Conservation (phyloP, 2,113 vertebrate genomes). For the Rousettus leschenaultii region DNA sequence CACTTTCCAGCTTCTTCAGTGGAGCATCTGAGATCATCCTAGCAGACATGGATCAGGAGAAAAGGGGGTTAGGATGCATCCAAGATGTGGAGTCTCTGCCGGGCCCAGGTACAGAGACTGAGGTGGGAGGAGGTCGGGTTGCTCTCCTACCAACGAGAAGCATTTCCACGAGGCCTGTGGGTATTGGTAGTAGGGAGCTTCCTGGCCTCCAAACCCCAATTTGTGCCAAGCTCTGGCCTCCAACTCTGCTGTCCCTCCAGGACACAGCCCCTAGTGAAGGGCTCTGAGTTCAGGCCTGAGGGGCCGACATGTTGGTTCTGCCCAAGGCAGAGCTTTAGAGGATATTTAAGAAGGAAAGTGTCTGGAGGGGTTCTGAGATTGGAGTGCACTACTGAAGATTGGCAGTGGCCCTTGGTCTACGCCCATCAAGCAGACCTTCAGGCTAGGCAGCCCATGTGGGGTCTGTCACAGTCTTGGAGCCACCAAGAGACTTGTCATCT, state of each 20-base stretch:
- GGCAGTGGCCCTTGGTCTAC: accelerated
- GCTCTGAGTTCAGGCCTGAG: background rate
- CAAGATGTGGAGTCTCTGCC: background rate
- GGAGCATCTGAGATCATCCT: too few relatives aligned
- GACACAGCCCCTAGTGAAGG: background rate
- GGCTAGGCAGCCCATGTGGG: background rate
- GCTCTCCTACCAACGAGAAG: background rate
- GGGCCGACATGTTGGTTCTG: accelerated
- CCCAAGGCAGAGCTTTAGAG: background rate
- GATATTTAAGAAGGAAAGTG: background rate
- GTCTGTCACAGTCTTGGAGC: background rate
- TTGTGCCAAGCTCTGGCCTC: background rate
- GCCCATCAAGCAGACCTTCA: accelerated
- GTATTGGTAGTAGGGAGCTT: background rate
- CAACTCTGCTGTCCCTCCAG: background rate
- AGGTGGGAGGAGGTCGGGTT: background rate
- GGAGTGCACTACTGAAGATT: accelerated
- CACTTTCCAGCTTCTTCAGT: accelerated
- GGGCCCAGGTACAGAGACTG: background rate
- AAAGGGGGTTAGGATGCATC: background rate
- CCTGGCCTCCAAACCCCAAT: background rate
- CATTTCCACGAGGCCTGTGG: accelerated
- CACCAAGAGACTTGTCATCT: background rate
- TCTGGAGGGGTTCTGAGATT: background rate
- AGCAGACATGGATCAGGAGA: background rate